A percentile compares a stretch with the other conserved stretches of the same genome.
These are phyloP conservation scores for Ranitomeya variabilis DNA, from an alignment of 2,113 vertebrate species.

Conservation along the genomic window DNA sequence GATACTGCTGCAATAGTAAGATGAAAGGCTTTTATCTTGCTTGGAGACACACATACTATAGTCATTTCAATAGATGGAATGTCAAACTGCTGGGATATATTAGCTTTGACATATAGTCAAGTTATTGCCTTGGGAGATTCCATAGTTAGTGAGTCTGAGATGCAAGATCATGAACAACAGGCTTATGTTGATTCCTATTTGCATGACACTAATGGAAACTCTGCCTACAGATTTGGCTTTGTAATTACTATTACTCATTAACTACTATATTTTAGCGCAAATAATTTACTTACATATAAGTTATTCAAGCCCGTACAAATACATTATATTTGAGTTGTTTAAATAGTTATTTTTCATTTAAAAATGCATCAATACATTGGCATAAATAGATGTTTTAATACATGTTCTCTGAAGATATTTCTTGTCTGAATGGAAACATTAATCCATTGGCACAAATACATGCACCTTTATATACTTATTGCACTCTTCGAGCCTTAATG, in stretches of 20 bases:
- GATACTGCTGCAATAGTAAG: constrained; percentile 59
- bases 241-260: constrained; percentile 5
- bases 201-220: constrained; percentile 42
- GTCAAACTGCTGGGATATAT: constrained; percentile 62
- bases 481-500: not conserved
- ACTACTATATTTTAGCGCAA: not conserved
- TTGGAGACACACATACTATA: constrained; percentile 58
- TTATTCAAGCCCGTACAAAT: not conserved
- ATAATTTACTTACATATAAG: not conserved
- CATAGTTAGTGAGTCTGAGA: constrained; percentile 55
- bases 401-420: not conserved
- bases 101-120: constrained; percentile 63
- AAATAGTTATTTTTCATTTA: not conserved
- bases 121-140: constrained; percentile 62
- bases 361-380: not conserved
- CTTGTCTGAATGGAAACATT: not conserved
- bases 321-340: not conserved
- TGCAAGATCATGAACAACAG: constrained; percentile 53
- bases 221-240: not conserved
- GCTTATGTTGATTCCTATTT: constrained; percentile 58
- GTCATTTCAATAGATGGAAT: constrained; percentile 64
- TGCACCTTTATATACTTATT: not conserved
- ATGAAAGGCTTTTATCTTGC: constrained; percentile 62
- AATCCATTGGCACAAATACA: not conserved
- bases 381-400: not conserved